phyloP scores from a whole-genome alignment of 1,140 invertebrate genomes.

The Fopius arisanus region DNA sequence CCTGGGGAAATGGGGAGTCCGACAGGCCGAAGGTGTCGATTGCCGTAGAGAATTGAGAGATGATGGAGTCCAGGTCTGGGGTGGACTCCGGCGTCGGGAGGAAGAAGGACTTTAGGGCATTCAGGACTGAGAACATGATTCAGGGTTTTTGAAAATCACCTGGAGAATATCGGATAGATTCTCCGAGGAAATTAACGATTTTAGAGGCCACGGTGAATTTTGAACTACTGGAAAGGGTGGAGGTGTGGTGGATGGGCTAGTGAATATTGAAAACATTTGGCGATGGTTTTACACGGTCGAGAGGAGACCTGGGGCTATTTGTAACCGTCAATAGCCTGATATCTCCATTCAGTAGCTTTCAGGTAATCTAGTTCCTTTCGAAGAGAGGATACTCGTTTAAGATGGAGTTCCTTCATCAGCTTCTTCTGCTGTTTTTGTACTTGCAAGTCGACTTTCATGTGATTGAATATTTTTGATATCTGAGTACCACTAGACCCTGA shows the following conservation, averaged over 20 bases:
- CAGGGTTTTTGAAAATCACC: too few species aligned
- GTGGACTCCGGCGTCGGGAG: not conserved
- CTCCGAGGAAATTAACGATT: too few species aligned
- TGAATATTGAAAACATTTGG: too few species aligned
- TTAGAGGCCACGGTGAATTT: too few species aligned
- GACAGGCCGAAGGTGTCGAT: not conserved
- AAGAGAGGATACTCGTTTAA: conserved; percentile 71
- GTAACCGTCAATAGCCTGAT: conserved; percentile 66
- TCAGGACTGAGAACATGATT: not conserved
- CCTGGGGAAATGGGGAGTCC: not conserved
- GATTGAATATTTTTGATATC: conserved; percentile 54
- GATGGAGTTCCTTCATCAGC: conserved; percentile 63
- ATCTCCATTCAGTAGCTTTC: conserved; percentile 75
- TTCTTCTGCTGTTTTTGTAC: conserved; percentile 55
- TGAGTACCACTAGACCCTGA: conserved; percentile 45
- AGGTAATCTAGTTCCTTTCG: conserved; percentile 74
- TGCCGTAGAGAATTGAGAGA: not conserved
- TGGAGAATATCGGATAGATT: too few species aligned
- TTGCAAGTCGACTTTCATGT: conserved; percentile 57
- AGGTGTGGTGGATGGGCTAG: too few species aligned
- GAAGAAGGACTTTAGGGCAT: not conserved
- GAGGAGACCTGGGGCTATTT: conserved; percentile 13
- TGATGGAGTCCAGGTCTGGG: not conserved
- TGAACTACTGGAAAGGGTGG: too few species aligned
- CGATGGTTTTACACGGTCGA: not conserved